Percentiles rank a stretch among this genome's conserved stretches.
These are phyloP conservation scores for Etheostoma nigrum DNA, from an alignment of 2,797 vertebrate species.

Conservation along the genomic window DNA sequence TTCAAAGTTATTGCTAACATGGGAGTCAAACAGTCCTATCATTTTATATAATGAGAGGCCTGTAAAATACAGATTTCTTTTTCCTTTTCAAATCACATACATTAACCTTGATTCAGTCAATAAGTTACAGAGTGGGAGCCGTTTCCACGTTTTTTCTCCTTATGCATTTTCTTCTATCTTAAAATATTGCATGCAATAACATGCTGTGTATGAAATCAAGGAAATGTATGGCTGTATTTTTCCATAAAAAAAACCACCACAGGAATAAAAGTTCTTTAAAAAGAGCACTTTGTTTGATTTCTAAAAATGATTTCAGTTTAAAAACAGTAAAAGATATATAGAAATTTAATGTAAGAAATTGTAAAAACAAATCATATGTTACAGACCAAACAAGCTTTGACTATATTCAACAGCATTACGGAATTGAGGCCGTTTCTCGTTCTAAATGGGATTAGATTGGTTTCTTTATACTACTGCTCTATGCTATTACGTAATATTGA, in stretches of 20 bases:
- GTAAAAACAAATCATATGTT: slow-evolving; percentile 36
- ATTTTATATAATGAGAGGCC: not conserved
- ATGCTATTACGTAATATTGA: slow-evolving; percentile 29
- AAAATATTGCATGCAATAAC: slow-evolving; percentile 25
- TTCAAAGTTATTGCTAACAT: not conserved
- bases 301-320: not conserved
- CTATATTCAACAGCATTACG: not conserved
- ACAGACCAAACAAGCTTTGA: not conserved
- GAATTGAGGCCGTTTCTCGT: not conserved
- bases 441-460: not conserved
- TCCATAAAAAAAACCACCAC: slow-evolving; percentile 33
- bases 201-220: slow-evolving; percentile 10
- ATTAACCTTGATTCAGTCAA: not conserved
- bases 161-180: slow-evolving; percentile 14
- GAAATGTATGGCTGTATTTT: slow-evolving; percentile 25
- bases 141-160: slow-evolving; percentile 1
- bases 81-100: not conserved
- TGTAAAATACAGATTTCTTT: not conserved
- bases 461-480: not conserved
- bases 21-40: not conserved
- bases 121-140: not conserved
- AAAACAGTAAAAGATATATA: slow-evolving; percentile 27
- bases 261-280: slow-evolving; percentile 3
- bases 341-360: slow-evolving; percentile 8
- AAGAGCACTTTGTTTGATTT: not conserved